A percentile compares a stretch with the other conserved stretches of the same genome.
Conservation (phyloP, 2,113 vertebrate species). For the Hylia prasina region DNA sequence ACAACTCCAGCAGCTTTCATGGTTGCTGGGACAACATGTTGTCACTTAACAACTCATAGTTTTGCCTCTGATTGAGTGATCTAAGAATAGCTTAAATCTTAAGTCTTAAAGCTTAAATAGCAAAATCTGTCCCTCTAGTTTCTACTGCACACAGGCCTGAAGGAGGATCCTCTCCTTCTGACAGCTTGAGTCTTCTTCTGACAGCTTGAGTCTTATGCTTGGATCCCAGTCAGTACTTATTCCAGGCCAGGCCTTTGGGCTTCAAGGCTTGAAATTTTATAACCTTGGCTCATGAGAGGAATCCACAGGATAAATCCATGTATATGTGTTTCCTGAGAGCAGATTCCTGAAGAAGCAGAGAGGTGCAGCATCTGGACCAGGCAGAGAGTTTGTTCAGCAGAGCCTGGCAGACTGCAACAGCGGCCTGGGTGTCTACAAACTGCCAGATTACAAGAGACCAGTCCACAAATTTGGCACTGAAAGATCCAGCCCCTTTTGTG, state of each 20-base stretch:
- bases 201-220: not conserved
- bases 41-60: not conserved
- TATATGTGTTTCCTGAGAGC: not conserved
- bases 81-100: not conserved
- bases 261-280: not conserved
- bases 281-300: not conserved
- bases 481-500: not conserved
- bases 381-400: not conserved
- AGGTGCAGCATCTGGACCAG: not conserved
- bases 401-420: not conserved
- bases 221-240: not conserved
- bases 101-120: not conserved
- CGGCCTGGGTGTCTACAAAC: not conserved
- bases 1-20: not conserved
- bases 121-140: not conserved
- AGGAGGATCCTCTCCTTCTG: not conserved
- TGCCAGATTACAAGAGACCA: not conserved
- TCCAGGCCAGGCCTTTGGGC: not conserved
- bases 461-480: not conserved
- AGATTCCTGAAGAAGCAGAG: not conserved
- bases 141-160: not conserved
- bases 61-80: not conserved
- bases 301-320: not conserved
- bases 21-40: not conserved
- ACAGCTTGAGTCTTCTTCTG: not conserved